phyloP scores from a whole-genome alignment of 1,140 invertebrate genomes.

The Adelges cooleyi region DNA sequence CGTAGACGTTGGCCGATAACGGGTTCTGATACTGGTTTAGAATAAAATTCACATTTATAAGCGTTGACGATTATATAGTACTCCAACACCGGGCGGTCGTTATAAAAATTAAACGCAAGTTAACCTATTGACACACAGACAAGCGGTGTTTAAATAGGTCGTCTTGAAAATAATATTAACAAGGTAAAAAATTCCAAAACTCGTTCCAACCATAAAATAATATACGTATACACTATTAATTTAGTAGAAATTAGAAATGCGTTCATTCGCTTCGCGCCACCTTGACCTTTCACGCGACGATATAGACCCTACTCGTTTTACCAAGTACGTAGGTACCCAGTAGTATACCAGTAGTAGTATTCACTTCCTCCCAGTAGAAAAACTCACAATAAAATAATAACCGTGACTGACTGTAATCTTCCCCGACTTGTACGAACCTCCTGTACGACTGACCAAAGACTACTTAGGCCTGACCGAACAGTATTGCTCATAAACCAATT shows the following conservation, averaged over 20 bases:
- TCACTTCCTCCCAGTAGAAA: no score
- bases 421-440: neutral
- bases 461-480: neutral
- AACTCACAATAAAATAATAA: no score
- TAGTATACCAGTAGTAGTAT: no score
- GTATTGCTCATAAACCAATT: neutral
- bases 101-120: conserved; percentile 15
- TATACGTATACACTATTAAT: no score
- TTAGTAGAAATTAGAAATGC: conserved; percentile 19
- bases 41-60: neutral
- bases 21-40: conserved; percentile 4
- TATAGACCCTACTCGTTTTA: neutral
- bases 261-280: neutral
- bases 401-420: no score
- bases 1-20: neutral
- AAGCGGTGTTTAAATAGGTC: neutral
- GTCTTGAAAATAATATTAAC: neutral
- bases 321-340: neutral
- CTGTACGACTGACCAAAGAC: neutral
- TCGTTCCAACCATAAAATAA: neutral
- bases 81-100: neutral
- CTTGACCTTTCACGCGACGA: neutral
- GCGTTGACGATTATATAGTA: conserved; percentile 3
- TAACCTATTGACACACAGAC: conserved; percentile 17
- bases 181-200: neutral